Base-by-base conservation (phyloP, 2,797 vertebrate genomes). In the Hephaestus fuliginosus region DNA sequence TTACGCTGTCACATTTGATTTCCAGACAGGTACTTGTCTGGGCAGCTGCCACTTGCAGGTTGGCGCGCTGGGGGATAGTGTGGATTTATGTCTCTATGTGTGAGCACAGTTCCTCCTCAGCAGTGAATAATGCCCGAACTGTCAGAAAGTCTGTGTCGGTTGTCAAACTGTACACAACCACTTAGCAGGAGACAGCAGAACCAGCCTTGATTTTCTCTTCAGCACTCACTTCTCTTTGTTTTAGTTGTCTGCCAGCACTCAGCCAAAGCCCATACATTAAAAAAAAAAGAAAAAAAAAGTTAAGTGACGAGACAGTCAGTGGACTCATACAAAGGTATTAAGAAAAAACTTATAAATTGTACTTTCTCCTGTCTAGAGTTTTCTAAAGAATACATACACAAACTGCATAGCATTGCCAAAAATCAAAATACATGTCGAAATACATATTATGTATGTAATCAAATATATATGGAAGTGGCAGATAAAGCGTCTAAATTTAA, bases 1-100 rank as follows among this genome's bases (percentile, higher is more conserved):
- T 91, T 86, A 80, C 28, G 7, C 63, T 77, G 85, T 88, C 78
- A 83, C 78, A 63, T 78, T 82, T 85, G 57, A 83, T 88, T 84
- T 88, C 65, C n/a, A 57, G 10, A 46, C 65, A 41, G 63, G 57
- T 36, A 7, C 20, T 64, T 18, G 44, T 73, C 30, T 52, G 39
- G 49, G 51, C 12, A 6, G 61, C 49, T 25, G 81, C 66, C 33
- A 66, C 68, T 74, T 64, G 41, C 76, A 62, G 56, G 71, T 46
- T 55, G 62, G 65, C 71, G 69, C 58, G 56, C 74, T 60, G 58
- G 67, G 62, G 78, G 70, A 83, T 22, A 44, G 22, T 62, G 36
- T 0, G 36, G 70, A 63, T 84, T 67, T 72, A 56, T 63, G 63
- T 56, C 30, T 63, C 18, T 52, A 6, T 60, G 55, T 62, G 17